Conservation (phyloP, 2,888 invertebrate genomes). For the Iselma pallidipennis region DNA sequence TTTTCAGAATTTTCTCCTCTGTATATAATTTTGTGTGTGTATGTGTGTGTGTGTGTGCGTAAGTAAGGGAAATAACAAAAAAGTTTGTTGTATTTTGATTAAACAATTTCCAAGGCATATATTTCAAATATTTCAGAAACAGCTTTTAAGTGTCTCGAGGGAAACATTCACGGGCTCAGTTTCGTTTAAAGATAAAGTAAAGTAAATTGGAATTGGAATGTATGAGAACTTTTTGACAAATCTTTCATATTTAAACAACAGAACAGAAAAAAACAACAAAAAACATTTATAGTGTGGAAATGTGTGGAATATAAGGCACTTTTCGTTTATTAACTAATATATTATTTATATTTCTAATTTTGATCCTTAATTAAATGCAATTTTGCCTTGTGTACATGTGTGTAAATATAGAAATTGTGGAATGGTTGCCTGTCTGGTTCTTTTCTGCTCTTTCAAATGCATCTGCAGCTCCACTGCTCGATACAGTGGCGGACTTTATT, state of each 20-base stretch:
- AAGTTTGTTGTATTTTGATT: background rate
- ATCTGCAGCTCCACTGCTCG: background rate
- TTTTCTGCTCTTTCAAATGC: background rate
- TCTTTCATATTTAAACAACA: too few relatives aligned
- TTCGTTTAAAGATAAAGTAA: background rate
- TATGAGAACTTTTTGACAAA: too few relatives aligned
- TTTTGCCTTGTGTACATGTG: background rate
- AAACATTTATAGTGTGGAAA: too few relatives aligned
- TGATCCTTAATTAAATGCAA: background rate
- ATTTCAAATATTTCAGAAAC: background rate
- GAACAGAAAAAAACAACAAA: too few relatives aligned
- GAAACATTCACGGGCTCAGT: background rate
- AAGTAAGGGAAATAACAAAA: background rate
- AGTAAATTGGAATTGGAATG: background rate
- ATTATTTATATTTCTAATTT: background rate
- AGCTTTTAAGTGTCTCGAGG: background rate
- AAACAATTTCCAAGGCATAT: background rate
- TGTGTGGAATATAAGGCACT: too few relatives aligned
- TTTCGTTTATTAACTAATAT: too few relatives aligned
- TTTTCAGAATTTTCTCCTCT: too few relatives aligned
- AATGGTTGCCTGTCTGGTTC: slow-evolving; percentile 1
- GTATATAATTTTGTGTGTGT: background rate
- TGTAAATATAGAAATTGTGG: slow-evolving; percentile 1
- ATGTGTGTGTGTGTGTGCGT: background rate
- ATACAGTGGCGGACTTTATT: too few relatives aligned